Base-by-base conservation (phyloP, 2,113 vertebrate species). In the Apaloderma vittatum region DNA sequence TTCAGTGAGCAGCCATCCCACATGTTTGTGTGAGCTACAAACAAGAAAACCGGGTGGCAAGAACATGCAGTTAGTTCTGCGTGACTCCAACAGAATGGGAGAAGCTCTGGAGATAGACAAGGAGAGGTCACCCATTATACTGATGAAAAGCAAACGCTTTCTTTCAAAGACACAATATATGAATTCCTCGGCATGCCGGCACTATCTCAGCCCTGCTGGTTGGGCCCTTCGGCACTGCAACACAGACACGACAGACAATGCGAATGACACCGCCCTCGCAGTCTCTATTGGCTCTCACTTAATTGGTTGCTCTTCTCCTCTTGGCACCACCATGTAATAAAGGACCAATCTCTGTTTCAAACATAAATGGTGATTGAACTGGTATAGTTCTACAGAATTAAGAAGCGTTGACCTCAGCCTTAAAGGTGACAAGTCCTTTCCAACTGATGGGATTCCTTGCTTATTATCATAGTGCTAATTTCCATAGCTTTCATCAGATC, bases 381-480 rank as follows among this genome's bases (percentile, higher is more conserved):
- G 30, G 81, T 17, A 49, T 34, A 46, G 68, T 77, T 85, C 55
- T 72, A 37, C 22, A 88, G n/a, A 88, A 77, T 55, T 32, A 61
- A 55, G 52, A 86, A 84, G 24, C 23, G 40, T 40, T 95, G 72
- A 94, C 61, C 81, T 90, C 65, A 59, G 61, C 43, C 74, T 54
- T 65, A 76, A 37, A 93, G 77, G 90, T 88, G 71, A 49, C n/a
- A 52, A 52, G 43, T 62, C 40, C 48, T 72, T 88, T 66, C 32
- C 43, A 55, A 36, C 17, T 61, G 73, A 88, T 70, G 54, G 74
- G 73, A 91, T 89, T 90, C 83, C 76, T 77, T 65, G 32, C 63
- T 96, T 30, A 6, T 93, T 92, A 95, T 30, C 90, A 86, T 8
- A 84, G 67, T 22, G 49, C 83, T 94, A 75, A 94, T 96, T 93